A percentile compares a stretch with the other conserved stretches of the same genome.
phyloP scores from a whole-genome alignment of 2,888 invertebrate genomes.

The Scaptomyza cyrtandrae region DNA sequence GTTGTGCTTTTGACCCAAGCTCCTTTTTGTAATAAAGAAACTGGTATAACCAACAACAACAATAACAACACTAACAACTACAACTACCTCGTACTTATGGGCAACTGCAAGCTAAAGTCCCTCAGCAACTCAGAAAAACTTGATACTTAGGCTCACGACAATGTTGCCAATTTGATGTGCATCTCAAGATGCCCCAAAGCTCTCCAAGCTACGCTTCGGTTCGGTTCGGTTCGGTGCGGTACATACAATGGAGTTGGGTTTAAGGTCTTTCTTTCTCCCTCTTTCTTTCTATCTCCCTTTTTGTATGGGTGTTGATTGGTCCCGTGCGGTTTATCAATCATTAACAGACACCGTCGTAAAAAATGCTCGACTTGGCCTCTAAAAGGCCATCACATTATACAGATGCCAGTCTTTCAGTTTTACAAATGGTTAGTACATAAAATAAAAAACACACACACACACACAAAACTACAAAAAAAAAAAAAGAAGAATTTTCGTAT shows the following conservation, averaged over 20 bases:
- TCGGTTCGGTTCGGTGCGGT: too few relatives aligned
- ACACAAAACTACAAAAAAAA: slow-evolving; percentile 2
- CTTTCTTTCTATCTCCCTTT: neutral
- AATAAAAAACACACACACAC: slow-evolving; percentile 16
- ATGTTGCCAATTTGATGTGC: slow-evolving; percentile 79
- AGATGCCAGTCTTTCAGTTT: slow-evolving; percentile 66
- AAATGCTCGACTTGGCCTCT: slow-evolving; percentile 63
- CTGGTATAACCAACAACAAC: slow-evolving; percentile 66
- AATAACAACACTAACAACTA: slow-evolving; percentile 27
- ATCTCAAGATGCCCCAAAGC: slow-evolving; percentile 43
- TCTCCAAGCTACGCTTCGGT: neutral
- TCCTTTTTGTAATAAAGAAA: slow-evolving; percentile 80
- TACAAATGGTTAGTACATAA: slow-evolving; percentile 51
- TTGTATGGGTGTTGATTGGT: slow-evolving; percentile 72
- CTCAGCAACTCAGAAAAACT: slow-evolving; percentile 24
- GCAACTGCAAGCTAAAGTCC: slow-evolving; percentile 17
- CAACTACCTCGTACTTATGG: slow-evolving; percentile 52
- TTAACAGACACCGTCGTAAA: slow-evolving; percentile 69
- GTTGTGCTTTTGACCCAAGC: slow-evolving; percentile 77
- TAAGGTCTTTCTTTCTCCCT: neutral
- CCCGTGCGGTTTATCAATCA: slow-evolving; percentile 79
- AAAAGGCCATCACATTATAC: slow-evolving; percentile 73
- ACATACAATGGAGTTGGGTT: slow-evolving; percentile 12
- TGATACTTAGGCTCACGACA: slow-evolving; percentile 63
- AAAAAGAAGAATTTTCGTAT: slow-evolving; percentile 43